Conservation (phyloP, 2,888 invertebrate species). For the Acrobasis repandana region DNA sequence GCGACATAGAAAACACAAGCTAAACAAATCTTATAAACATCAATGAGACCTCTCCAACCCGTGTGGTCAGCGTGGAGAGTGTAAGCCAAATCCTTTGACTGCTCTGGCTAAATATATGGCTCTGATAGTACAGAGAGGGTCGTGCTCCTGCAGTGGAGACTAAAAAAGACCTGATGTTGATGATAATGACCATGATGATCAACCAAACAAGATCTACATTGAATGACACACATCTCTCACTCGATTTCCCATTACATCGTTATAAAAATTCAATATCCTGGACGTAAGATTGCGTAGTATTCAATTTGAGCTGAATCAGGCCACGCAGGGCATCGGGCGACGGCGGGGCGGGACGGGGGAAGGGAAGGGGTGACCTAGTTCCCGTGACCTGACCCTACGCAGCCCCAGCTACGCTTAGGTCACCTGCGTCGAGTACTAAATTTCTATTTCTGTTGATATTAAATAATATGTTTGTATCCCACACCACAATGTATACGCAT, state of each 20-base stretch:
- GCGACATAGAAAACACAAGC: too few relatives aligned
- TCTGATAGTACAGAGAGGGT: too few relatives aligned
- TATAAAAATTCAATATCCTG: conserved; percentile 11
- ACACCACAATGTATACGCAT: too few relatives aligned
- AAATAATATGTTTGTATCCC: too few relatives aligned
- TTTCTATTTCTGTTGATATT: conserved; percentile 17
- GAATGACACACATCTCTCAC: neutral
- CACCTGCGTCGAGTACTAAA: conserved; percentile 36
- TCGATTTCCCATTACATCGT: neutral
- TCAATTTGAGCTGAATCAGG: conserved; percentile 37
- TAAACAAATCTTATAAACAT: too few relatives aligned
- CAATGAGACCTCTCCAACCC: too few relatives aligned
- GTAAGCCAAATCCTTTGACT: too few relatives aligned
- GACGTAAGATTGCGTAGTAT: conserved; percentile 24
- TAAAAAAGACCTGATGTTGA: too few relatives aligned
- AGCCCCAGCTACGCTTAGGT: conserved; percentile 41
- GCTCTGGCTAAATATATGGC: too few relatives aligned
- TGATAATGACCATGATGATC: too few relatives aligned
- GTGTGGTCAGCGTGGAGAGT: too few relatives aligned
- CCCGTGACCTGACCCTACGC: conserved; percentile 65
- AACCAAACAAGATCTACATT: neutral
- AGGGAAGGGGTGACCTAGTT: conserved; percentile 61
- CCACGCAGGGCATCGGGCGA: conserved; percentile 30
- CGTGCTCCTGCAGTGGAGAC: too few relatives aligned
- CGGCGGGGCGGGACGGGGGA: conserved; percentile 28